Evolutionary conservation across 1,140 invertebrate species (phyloP).

Genomic region (Apis florea): DNA sequence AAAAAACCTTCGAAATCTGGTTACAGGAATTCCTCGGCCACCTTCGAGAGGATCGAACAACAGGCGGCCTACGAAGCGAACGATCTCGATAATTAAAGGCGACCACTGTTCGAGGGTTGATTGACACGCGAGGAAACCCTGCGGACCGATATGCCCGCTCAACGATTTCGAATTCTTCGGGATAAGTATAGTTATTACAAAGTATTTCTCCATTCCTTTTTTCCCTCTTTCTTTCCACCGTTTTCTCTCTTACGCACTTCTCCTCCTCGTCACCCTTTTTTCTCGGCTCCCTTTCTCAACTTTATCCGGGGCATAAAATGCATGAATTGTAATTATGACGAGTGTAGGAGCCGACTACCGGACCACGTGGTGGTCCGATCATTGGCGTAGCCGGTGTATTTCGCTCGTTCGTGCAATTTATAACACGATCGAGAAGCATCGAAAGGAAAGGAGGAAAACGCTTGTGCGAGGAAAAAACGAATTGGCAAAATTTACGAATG

Average conservation of each 20-base stretch:
- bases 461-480: too few species aligned
- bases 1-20: constrained; percentile 5
- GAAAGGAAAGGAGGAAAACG: too few species aligned
- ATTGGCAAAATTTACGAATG: too few species aligned
- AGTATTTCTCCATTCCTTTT: constrained; percentile 38
- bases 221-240: not conserved
- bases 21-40: constrained; percentile 32
- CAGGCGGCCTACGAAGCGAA: constrained; percentile 42
- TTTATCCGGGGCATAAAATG: constrained; percentile 13
- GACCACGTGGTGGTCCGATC: constrained; percentile 29
- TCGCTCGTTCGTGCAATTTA: too few species aligned
- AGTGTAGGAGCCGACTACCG: constrained; percentile 43
- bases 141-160: constrained; percentile 48
- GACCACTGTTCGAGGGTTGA: constrained; percentile 47
- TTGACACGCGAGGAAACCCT: constrained; percentile 56
- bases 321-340: constrained; percentile 49
- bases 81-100: constrained; percentile 63
- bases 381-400: constrained; percentile 35
- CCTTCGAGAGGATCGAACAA: constrained; percentile 49
- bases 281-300: too few species aligned
- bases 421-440: too few species aligned
- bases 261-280: not conserved
- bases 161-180: constrained; percentile 25
- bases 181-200: constrained; percentile 54
- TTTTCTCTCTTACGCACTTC: not conserved